Base-by-base conservation (phyloP, 2,113 vertebrate species). In the Patagioenas fasciata region DNA sequence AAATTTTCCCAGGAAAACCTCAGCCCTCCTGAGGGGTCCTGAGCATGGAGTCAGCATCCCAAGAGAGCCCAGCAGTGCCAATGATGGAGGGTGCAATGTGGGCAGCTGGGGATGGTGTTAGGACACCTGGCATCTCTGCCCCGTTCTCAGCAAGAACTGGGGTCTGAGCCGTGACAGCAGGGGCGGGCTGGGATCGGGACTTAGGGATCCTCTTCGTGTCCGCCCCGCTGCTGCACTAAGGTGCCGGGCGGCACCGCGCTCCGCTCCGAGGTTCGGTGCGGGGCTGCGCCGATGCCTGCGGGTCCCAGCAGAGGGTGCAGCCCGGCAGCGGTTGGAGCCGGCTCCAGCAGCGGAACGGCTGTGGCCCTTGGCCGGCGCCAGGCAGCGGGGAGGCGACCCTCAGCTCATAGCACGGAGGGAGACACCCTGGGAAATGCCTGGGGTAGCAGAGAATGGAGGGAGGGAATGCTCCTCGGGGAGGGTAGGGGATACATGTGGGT, bases 251-350 rank as follows among this genome's bases (percentile, higher is more conserved):
- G 60, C 64, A 1, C 29, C 36, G 7, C 29, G 17, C 21, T 19
- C 48, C 2, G 64, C 31, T 34, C 61, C 3, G 25, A 29, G 56
- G 70, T 56, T 62, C 61, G 14, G 13, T 12, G 73, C 24, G 24
- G 67, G 42, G 42, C 60, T 24, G 82, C 20, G 96, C 88, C 91
- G 50, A 92, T 96, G 95, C 96, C 94, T 16, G 86, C 61, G 21
- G 77, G 44, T 78, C 91, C 96, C 96, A 92, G 91, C 96, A 97
- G 96, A 95, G 96, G 96, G 96, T 91, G 96, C 96, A 95, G 86
- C 95, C 80, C 15, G 70, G 91, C 91, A 95, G 93, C 94, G 36
- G 14, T 95, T 96, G 94, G 54, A 84, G 56, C 57, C 16, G 70
- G 40, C 58, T 67, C 38, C 69, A 40, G 62, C 26, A 8, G 6